These are phyloP conservation scores for Clarias platycephalus DNA, from an alignment of 2,797 vertebrate genomes.

Conservation along the genomic window DNA sequence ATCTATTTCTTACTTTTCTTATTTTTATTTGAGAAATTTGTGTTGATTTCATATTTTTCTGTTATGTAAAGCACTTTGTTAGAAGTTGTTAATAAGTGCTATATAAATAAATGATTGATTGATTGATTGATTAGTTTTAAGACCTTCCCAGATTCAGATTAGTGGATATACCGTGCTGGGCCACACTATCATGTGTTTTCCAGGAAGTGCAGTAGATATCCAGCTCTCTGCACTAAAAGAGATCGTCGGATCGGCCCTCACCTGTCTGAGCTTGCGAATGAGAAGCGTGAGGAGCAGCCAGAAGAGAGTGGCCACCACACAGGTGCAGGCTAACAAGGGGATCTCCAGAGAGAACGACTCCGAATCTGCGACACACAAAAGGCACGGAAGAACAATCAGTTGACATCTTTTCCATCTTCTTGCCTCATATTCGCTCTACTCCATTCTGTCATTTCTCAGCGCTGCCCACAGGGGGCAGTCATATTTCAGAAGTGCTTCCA, in stretches of 20 bases:
- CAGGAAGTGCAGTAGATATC: too few species aligned
- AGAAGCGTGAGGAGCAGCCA: slow-evolving; percentile 91
- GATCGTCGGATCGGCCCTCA: slow-evolving; percentile 63
- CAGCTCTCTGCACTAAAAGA: neutral
- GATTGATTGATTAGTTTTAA: neutral
- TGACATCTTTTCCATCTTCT: slow-evolving; percentile 1
- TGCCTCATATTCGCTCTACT: neutral
- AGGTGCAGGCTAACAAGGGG: slow-evolving; percentile 86
- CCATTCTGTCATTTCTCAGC: slow-evolving; percentile 13
- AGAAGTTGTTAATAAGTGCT: too few species aligned
- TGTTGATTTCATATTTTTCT: too few species aligned
- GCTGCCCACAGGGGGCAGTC: slow-evolving; percentile 53
- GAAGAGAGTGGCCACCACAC: slow-evolving; percentile 87
- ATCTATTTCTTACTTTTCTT: too few species aligned
- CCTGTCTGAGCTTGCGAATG: slow-evolving; percentile 91
- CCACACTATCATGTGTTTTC: neutral
- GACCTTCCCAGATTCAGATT: neutral
- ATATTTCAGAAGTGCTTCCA: slow-evolving; percentile 37
- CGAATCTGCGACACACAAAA: slow-evolving; percentile 67
- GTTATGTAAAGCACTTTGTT: too few species aligned
- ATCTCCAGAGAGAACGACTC: slow-evolving; percentile 86
- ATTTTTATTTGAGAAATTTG: too few species aligned
- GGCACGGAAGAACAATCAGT: neutral
- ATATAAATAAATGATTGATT: too few species aligned
- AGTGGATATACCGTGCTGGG: neutral